Evolutionary conservation across 2,797 vertebrate species (phyloP), one percentile per base, ranked within the genome.

Genomic region (Hyperoplus immaculatus): DNA sequence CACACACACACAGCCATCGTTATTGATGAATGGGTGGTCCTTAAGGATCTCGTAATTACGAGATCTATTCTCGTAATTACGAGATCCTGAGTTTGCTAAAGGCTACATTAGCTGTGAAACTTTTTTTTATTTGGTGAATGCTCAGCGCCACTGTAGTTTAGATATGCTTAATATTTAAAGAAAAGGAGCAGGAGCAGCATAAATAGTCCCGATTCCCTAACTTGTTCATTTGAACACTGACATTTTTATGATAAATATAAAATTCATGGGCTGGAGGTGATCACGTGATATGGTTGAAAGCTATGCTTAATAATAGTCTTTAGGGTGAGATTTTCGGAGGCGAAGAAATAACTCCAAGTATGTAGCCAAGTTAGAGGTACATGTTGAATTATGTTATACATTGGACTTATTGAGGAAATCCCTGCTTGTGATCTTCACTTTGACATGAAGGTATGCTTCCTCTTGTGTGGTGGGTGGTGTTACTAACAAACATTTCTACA

Each of bases 391-490:
- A n/a, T 36, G 13, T 1, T 64, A 1, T 10, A 21, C 38, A 18
- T 47, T 14, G 45, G 41, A 47, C 12, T 13, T 18, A 43, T 38
- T 53, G 36, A 75, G 21, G 42, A 36, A 29, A 29, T 29, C 29
- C 45, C 45, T 47, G n/a, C 3, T 75, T 29, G 58, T 29, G n/a
- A n/a, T 6, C 5, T 69, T 76, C 1, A 0, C 54, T 46, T 50
- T 61, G 16, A 53, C 41, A 66, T 71, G 7, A 46, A 72, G 41
- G 36, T 21, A 49, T 41, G 57, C 60, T 49, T 67, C 69, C 54
- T 38, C 42, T 68, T 5, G 7, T 0, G 9, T 41, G 43, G 9
- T 8, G 43, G 38, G 21, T 2, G 10, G 8, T 49, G 60, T 60
- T 41, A 5, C 1, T n/a, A 57, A 55, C 39, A 58, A 58, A 49